Evolutionary conservation across 2,113 vertebrate species (phyloP), one percentile per base, ranked within the genome.

Genomic region (Ariopsis seemanni): DNA sequence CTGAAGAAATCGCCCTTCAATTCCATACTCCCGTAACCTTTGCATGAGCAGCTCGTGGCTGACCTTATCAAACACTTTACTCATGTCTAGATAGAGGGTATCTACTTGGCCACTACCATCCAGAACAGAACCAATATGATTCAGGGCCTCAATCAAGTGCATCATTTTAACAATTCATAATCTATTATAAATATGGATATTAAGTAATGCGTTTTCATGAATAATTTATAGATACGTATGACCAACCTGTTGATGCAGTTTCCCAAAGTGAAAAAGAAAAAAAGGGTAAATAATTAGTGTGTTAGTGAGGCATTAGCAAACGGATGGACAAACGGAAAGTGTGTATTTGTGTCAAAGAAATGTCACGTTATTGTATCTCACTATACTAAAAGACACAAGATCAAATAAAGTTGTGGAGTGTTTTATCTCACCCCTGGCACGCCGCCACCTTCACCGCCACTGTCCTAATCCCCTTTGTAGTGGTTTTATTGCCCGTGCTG

Each of bases 401-500:
- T 80, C 30, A 80, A 30, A 42, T 42, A 42, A 42, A 42, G n/a
- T 5, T 50, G 0, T 2, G 22, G 48, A 53, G 50, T 58, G 53
- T 62, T 77, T 52, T 25, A 52, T 75, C 20, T 25, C 3, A 11
- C 22, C 12, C 42, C 42, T 42, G 42, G 42, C 42, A 42, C 4
- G 5, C 77, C 6, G 52, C 74, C 50, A 4, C 20, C 20, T 7
- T 11, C 12, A n/a, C 25, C 53, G 1, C 57, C 42, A 48, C 63
- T 48, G n/a, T 15, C 25, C 85, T 48, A 7, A 85, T 34, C 48
- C 75, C 22, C 69, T 85, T 82, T 84, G 42, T 53, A 22, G 52
- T 75, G 58, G 20, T 74, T 87, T 85, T 87, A 89, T 75, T 82
- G 82, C 52, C 57, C 10, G 10, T 10, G 42, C 42, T 62, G 81